Base-by-base conservation (phyloP, 2,113 vertebrate species). In the Xerus inauris region DNA sequence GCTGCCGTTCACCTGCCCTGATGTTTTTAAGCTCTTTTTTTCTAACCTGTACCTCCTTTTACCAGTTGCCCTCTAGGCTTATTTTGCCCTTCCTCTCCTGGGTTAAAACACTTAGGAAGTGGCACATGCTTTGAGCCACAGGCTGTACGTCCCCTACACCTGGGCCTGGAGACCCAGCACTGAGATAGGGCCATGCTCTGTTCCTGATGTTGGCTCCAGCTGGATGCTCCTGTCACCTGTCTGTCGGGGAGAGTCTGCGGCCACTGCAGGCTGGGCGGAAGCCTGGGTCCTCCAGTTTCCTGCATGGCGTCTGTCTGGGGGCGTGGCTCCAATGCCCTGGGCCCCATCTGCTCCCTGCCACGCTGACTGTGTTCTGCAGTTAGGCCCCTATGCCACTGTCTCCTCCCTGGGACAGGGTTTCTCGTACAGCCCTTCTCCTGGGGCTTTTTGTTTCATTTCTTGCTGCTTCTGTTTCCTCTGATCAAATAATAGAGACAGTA, bases 291-390 rank as follows among this genome's bases (percentile, higher is more conserved):
- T n/a, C 62, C 40, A 32, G 38, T 38, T 77, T 4, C 42, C 6
- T 13, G 51, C 42, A 2, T 8, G 10, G 49, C 10, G 0, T 20
- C 59, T 71, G 42, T 0, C 26, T 6, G 1, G 3, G 11, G n/a
- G 22, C 22, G 22, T n/a, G 38, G 42, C 28, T 57, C 26, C n/a
- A 8, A 3, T 38, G 47, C 3, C 26, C 8, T 40, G 38, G 40
- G 38, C 54, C 40, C n/a, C 20, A 16, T 17, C 20, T 8, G 10
- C 30, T 26, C 19, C 38, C 0, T 0, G 14, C 77, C 59, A 82
- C 16, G 14, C 7, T 71, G 35, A n/a, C 47, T 35, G 2, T 4
- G 0, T 45, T 49, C 49, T 42, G 7, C 26, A 13, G 12, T 57
- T n/a, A 28, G 35, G 47, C 40, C 4, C 4, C 2, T 11, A 0